Base-by-base conservation (phyloP, 2,113 vertebrate species). In the Erinaceus europaeus region DNA sequence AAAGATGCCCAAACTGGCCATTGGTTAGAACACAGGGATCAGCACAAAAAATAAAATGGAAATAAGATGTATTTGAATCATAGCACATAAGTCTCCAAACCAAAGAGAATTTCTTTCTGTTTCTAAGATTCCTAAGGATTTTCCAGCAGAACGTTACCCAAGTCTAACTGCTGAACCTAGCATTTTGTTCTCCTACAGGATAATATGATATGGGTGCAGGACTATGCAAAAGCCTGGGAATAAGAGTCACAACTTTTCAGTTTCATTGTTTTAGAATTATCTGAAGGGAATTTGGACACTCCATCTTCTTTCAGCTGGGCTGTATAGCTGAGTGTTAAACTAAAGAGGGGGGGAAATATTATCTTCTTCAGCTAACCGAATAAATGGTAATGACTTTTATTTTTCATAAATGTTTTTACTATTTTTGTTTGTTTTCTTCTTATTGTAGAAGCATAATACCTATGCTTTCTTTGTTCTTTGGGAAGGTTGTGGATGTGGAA, bases 301-400 rank as follows among this genome's bases (percentile, higher is more conserved):
- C 13, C 29, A 42, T 59, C 29, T 48, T 10, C 38, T 81, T 90
- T 36, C 64, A 77, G 81, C 25, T 12, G 55, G 79, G 84, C 64
- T 44, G 52, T 50, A 50, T 36, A 81, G 69, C 64, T 93, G 55
- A 86, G 3, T 11, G 25, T 55, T 44, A 84, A 80, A 72, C 15
- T 8, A 46, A 76, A 68, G 14, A 61, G 44, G 44, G 44, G 27
- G 27, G 59, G 20, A 64, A 75, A 59, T 2, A 84, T 88, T 42
- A 29, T 83, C 42, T 69, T 90, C 12, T 3, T 46, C 21, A 90
- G 38, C 59, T 86, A 69, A 86, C 32, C 17, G 36, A 40, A 91
- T 86, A 57, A 89, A 73, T 61, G 68, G 89, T 89, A 86, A 93
- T 93, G 77, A 91, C 62, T 77, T 88, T 32, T 3, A 40, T 71